A percentile compares a stretch with the other conserved stretches of the same genome.
Conservation (phyloP, 2,797 vertebrate genomes). For the Oreonectes daqikongensis region DNA sequence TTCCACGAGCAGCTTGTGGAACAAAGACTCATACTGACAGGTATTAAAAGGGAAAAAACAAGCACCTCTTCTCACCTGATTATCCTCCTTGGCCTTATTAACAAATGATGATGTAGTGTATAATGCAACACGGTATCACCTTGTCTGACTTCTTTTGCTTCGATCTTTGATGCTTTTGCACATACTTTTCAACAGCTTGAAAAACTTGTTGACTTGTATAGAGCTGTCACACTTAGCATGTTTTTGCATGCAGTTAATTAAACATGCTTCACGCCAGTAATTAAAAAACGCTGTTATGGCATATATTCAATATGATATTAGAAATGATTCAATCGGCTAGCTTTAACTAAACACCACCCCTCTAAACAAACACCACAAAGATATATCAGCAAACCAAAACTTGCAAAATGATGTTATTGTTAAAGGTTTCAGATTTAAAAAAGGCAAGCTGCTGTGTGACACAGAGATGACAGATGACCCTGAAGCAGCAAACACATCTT, state of each 20-base stretch:
- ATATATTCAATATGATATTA: conserved; percentile 5
- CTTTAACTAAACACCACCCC: not conserved
- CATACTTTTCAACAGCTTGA: not conserved
- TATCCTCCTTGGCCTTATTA: conserved; percentile 25
- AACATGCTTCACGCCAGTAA: not conserved
- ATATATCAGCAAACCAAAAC: too few species aligned
- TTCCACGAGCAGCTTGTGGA: conserved; percentile 71
- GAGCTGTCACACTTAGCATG: not conserved
- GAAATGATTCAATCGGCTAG: not conserved
- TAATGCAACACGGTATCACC: conserved; percentile 20
- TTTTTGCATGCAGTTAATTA: conserved; percentile 12
- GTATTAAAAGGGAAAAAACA: conserved; percentile 8
- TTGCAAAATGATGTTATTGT: too few species aligned
- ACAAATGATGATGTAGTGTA: conserved; percentile 20
- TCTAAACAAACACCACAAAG: not conserved
- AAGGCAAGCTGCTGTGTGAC: too few species aligned
- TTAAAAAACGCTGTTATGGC: not conserved
- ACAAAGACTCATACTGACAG: conserved; percentile 11
- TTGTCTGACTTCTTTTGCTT: not conserved
- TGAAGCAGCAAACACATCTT: too few species aligned
- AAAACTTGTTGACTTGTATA: conserved; percentile 7
- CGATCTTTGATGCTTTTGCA: not conserved
- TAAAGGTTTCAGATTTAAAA: too few species aligned
- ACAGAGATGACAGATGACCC: too few species aligned
- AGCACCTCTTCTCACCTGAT: conserved; percentile 11